Conservation (phyloP, 2,797 vertebrate genomes). For the Phoebastria nigripes region DNA sequence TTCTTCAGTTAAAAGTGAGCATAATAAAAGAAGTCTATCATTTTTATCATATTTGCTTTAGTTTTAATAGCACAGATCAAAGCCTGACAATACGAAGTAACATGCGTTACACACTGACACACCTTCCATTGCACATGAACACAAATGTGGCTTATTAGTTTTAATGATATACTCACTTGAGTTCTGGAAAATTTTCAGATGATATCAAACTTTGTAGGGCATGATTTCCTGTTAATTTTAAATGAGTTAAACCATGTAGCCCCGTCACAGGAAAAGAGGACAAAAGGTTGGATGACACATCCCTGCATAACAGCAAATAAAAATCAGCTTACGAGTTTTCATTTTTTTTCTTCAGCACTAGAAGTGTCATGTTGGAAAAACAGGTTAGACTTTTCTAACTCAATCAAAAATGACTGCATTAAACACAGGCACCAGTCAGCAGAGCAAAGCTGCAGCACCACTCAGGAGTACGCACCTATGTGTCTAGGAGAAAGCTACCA, state of each 20-base stretch:
- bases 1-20: conserved; percentile 61
- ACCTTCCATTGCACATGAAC: conserved; percentile 71
- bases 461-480: neutral
- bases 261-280: conserved; percentile 87
- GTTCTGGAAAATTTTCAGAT: conserved; percentile 87
- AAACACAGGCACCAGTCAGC: neutral
- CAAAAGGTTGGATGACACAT: conserved; percentile 91
- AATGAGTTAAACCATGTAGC: conserved; percentile 88
- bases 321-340: conserved; percentile 50
- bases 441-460: neutral
- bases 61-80: conserved; percentile 64
- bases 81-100: conserved; percentile 51
- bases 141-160: conserved; percentile 77
- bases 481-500: neutral
- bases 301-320: conserved; percentile 80
- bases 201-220: conserved; percentile 85
- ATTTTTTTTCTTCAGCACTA: neutral
- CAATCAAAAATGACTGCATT: neutral
- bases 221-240: conserved; percentile 91
- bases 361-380: neutral
- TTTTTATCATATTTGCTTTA: conserved; percentile 65
- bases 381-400: neutral
- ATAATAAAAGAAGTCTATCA: conserved; percentile 59
- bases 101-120: conserved; percentile 59
- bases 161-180: conserved; percentile 83